Evolutionary conservation across 1,140 invertebrate genomes (phyloP), one percentile per base, ranked within the genome.

Genomic region (Protaetia brevitarsis): DNA sequence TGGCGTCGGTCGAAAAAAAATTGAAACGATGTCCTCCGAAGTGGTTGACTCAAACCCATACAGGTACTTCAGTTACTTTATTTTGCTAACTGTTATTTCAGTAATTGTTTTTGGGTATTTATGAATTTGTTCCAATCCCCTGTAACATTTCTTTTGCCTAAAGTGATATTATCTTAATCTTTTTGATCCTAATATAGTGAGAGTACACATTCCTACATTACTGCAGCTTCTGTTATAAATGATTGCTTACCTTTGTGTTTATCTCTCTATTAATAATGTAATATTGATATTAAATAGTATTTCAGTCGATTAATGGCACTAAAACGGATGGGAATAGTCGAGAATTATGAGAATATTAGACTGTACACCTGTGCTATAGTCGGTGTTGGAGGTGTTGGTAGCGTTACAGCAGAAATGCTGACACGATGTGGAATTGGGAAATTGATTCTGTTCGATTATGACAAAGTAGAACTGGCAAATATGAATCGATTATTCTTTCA

Each of bases 401-500:
- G 95, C 83, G 98, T 99, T 2, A 96, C 98, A 7, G 97, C 98
- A 64, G 98, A 99, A 85, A 99, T 99, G 98, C 83, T 99, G 26
- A 94, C 93, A 16, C 86, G 98, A 69, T 99, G 98, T 83, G 98
- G 97, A 26, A 95, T 99, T 73, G 98, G 97, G 71, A 98, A 98
- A 89, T 79, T 98, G 30, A 86, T 98, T 30, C 81, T 99, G 11
- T 99, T 98, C 81, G 97, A 99, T 81, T 99, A 99, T 76, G 97
- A 99, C 79, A 98, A 96, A 84, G 97, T 99, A 19, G 98, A 99
- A 82, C 79, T 99, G 70, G 97, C 98, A 1, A 99, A 99, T 77
- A 99, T 99, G 98, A 99, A 99, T 79, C 81, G 98, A 30, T 81
- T 99, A 29, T 99, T 99, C 80, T 99, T 97, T 79, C 97, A 99